Conservation (phyloP, 2,888 invertebrate species). For the Dicyrtoma fusca region DNA sequence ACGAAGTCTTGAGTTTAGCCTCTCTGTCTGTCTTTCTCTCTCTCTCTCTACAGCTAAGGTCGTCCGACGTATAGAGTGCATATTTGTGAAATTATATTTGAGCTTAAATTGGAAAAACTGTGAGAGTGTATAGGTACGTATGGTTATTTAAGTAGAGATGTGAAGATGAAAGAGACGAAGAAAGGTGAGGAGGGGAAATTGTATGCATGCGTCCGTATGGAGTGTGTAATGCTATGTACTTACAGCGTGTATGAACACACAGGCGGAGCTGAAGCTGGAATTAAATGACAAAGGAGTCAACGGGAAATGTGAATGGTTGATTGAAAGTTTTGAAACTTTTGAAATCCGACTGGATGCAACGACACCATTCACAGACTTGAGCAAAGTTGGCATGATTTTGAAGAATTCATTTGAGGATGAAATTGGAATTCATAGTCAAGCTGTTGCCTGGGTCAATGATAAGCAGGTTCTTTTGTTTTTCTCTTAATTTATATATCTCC, state of each 20-base stretch:
- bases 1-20: too few species aligned
- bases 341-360: conserved; percentile 53
- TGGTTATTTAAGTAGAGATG: too few species aligned
- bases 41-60: too few species aligned
- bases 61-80: too few species aligned
- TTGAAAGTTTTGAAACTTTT: conserved; percentile 51
- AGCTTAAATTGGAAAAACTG: too few species aligned
- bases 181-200: too few species aligned
- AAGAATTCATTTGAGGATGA: conserved; percentile 52
- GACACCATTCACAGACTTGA: conserved; percentile 45
- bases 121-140: too few species aligned
- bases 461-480: conserved; percentile 45
- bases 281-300: conserved; percentile 53
- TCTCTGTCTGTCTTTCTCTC: too few species aligned
- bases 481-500: background rate
- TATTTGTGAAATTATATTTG: too few species aligned
- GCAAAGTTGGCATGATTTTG: conserved; percentile 47
- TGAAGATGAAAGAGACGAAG: too few species aligned
- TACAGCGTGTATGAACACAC: background rate
- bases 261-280: conserved; percentile 53
- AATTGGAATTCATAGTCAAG: conserved; percentile 47
- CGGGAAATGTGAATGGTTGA: conserved; percentile 53
- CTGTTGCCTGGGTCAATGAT: conserved; percentile 53
- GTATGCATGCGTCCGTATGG: too few species aligned
- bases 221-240: too few species aligned